Conservation (phyloP, 1,140 invertebrate species). For the Eurosta solidaginis region DNA sequence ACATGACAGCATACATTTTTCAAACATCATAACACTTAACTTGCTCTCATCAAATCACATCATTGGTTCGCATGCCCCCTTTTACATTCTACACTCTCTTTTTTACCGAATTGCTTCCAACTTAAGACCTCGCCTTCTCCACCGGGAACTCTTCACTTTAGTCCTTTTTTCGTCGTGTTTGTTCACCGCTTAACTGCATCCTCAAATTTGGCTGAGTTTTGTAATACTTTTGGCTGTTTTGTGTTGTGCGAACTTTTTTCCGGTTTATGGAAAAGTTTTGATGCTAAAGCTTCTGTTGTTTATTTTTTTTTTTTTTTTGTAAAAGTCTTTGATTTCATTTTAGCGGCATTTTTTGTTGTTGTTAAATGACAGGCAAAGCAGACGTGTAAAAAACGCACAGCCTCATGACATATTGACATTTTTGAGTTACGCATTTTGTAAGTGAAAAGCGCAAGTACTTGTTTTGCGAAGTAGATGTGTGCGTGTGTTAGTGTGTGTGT, state of each 20-base stretch:
- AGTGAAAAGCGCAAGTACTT: not conserved
- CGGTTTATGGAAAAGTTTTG: slow-evolving; percentile 5
- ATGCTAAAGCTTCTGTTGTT: not conserved
- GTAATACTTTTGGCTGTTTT: slow-evolving; percentile 6
- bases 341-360: not conserved
- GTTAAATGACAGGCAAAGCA: not conserved
- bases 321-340: not conserved
- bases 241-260: slow-evolving; percentile 6
- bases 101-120: too few species aligned
- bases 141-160: not conserved
- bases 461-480: not conserved
- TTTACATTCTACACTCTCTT: not conserved
- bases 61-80: not conserved
- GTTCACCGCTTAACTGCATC: not conserved
- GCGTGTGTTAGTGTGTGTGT: not conserved
- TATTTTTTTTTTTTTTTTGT: not conserved
- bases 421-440: slow-evolving; percentile 15
- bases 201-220: slow-evolving; percentile 19
- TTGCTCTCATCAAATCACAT: not conserved
- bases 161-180: too few species aligned
- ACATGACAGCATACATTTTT: slow-evolving; percentile 17
- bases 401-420: slow-evolving; percentile 5
- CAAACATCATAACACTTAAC: slow-evolving; percentile 22
- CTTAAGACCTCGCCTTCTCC: too few species aligned
- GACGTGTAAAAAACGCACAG: not conserved